These are phyloP conservation scores for Bucco capensis DNA, from an alignment of 2,113 vertebrate genomes.

Conservation along the genomic window DNA sequence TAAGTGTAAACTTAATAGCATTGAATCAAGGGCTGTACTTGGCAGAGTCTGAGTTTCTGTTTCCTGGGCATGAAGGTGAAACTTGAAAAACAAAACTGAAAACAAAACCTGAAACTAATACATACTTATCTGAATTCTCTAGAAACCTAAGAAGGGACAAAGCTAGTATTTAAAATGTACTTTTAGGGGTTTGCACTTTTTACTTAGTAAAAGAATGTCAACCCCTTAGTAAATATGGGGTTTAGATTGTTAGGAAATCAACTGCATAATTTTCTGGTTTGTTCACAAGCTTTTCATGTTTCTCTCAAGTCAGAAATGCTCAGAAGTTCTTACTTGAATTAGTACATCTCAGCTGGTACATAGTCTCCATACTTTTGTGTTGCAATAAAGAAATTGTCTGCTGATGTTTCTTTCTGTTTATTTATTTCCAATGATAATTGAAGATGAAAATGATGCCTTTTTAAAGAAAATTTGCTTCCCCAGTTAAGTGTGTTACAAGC, in stretches of 20 bases:
- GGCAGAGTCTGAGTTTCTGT: constrained; percentile 43
- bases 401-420: not conserved
- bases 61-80: constrained; percentile 31
- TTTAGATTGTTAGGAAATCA: not conserved
- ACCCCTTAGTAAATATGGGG: not conserved
- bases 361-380: not conserved
- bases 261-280: not conserved
- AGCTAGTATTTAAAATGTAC: not conserved
- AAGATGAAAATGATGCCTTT: not conserved
- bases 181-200: not conserved
- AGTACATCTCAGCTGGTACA: not conserved
- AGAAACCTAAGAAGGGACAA: not conserved
- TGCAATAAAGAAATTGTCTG: not conserved
- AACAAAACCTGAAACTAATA: not conserved
- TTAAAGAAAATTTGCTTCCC: not conserved
- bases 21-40: not conserved
- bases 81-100: constrained; percentile 15
- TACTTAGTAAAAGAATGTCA: not conserved
- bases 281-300: not conserved
- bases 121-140: not conserved
- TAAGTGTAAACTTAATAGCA: not conserved
- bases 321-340: not conserved
- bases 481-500: not conserved
- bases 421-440: not conserved
- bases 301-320: not conserved